These are phyloP conservation scores for Suillia variegata DNA, from an alignment of 2,888 invertebrate genomes.

Conservation along the genomic window DNA sequence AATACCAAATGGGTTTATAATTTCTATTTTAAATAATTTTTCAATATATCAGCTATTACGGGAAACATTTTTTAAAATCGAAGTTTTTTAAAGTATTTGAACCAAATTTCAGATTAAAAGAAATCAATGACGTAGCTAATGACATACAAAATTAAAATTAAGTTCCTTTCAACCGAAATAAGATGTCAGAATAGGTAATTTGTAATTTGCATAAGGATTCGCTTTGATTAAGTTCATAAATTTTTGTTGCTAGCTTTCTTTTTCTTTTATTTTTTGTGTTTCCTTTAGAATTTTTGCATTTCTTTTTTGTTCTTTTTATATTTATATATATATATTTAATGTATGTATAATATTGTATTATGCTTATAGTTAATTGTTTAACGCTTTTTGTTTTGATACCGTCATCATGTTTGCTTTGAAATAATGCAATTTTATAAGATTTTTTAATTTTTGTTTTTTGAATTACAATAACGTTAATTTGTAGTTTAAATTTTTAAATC, in stretches of 20 bases:
- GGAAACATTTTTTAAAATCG: neutral
- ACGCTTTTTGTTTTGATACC: slow-evolving; percentile 12
- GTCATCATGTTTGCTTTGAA: slow-evolving; percentile 13
- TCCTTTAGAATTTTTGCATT: neutral
- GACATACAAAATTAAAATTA: too few species aligned
- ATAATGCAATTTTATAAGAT: slow-evolving; percentile 25
- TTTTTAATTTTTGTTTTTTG: slow-evolving; percentile 19
- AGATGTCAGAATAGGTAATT: too few species aligned
- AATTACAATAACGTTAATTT: slow-evolving; percentile 15
- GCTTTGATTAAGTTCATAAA: too few species aligned
- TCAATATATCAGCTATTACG: slow-evolving; percentile 11
- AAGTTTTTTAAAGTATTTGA: neutral
- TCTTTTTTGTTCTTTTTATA: neutral
- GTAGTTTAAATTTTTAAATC: slow-evolving; percentile 14
- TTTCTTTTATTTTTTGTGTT: slow-evolving; percentile 9
- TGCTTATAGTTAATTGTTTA: slow-evolving; percentile 12
- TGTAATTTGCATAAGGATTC: too few species aligned
- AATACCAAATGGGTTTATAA: too few species aligned
- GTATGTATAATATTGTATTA: slow-evolving; percentile 14
- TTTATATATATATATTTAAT: slow-evolving; percentile 1
- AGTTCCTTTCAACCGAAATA: too few species aligned
- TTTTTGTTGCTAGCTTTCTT: neutral
- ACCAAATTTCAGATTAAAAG: too few species aligned
- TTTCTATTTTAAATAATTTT: slow-evolving; percentile 1
- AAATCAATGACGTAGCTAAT: too few species aligned